These are phyloP conservation scores for Disparrhopalites patrizii DNA, from an alignment of 2,888 invertebrate species.

Conservation along the genomic window DNA sequence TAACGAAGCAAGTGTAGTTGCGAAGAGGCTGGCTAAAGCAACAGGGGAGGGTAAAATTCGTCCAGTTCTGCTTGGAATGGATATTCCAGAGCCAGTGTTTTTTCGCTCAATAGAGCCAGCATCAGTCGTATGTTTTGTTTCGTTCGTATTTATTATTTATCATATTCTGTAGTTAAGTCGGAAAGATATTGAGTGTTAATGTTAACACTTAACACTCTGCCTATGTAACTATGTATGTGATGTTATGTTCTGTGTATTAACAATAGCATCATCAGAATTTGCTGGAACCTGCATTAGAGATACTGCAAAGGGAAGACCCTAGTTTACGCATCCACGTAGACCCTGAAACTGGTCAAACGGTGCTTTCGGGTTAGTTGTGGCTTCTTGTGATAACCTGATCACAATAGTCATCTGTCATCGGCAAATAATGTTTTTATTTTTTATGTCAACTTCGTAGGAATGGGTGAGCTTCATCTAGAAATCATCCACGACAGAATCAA, in stretches of 20 bases:
- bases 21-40: conserved; percentile 53
- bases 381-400: not conserved
- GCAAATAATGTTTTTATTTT: conserved; percentile 9
- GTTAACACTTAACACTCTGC: no score
- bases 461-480: conserved; percentile 97
- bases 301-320: conserved; percentile 86
- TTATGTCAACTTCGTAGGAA: conserved; percentile 59
- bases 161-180: no score
- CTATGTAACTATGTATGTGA: no score
- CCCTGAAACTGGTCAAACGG: conserved; percentile 78
- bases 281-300: conserved; percentile 73
- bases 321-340: conserved; percentile 73
- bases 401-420: no score
- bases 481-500: conserved; percentile 83
- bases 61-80: conserved; percentile 58
- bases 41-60: conserved; percentile 51
- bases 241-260: no score
- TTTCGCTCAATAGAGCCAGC: conserved; percentile 94
- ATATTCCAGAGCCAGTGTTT: conserved; percentile 90
- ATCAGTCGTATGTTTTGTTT: conserved; percentile 54
- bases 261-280: conserved; percentile 63
- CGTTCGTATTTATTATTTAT: no score
- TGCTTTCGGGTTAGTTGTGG: conserved; percentile 63
- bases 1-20: conserved; percentile 60
- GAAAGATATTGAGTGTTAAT: no score